Evolutionary conservation across 2,888 invertebrate genomes (phyloP), one percentile per base, ranked within the genome.

Genomic region (Peribatodes rhomboidaria): DNA sequence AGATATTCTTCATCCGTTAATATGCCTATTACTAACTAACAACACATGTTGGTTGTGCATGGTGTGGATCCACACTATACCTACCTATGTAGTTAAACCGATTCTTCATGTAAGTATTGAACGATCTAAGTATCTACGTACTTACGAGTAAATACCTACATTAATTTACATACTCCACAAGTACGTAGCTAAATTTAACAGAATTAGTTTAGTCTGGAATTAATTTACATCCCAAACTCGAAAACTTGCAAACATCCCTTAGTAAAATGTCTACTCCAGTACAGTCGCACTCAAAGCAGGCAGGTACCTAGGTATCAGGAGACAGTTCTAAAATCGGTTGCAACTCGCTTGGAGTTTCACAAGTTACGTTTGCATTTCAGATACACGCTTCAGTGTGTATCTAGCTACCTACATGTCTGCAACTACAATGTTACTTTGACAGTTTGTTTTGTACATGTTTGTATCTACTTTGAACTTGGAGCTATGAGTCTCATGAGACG

Each of bases 241-340:
- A 2, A 27, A 57, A 53, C 54, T 47, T 64, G 61, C 37, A 10
- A 14, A 42, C 39, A 54, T 47, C 55, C 8, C 13, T n/a, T 18
- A 42, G 10, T 18, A 42, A 54, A 56, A 42, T 58, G 59, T 57
- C 14, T 22, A 18, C n/a, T 1, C 46, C 3, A n/a, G 41, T 49
- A 49, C 47, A 49, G 61, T 49, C 35, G 41, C 59, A 61, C 37
- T 61, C 50, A 49, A 60, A 61, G 68, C 58, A 61, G 46, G 60
- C 63, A 57, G 73, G 74, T 75, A 75, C 74, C 71, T 60, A 57
- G 73, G 74, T 75, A 75, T 74, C 71, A 70, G 72, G 78, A 81
- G 85, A 82, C 82, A 84, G 83, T 85, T 83, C 77, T 78, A 77
- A 81, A 87, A 87, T 87, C 85, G 83, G 80, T 81, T 82, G 83